Percentiles rank a stretch among this genome's conserved stretches.
Conservation (phyloP, 2,113 vertebrate genomes). For the Chrysemys picta region DNA sequence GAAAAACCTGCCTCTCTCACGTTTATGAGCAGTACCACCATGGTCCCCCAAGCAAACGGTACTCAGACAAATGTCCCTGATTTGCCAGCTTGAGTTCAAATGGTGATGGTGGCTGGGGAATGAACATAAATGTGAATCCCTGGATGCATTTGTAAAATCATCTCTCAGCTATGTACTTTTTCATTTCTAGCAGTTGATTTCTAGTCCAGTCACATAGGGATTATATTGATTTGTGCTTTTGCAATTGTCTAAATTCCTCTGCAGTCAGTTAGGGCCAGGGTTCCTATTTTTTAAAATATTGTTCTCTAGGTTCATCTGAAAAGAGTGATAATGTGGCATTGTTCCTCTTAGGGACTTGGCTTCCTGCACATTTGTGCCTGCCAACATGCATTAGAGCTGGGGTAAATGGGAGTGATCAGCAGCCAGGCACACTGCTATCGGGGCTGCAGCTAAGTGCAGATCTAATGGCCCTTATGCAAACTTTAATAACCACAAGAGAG, state of each 20-base stretch:
- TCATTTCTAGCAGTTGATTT: neutral
- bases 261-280: neutral
- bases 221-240: neutral
- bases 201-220: neutral
- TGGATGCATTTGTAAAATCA: slow-evolving; percentile 12
- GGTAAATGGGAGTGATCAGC: slow-evolving; percentile 34
- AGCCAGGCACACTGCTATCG: slow-evolving; percentile 3
- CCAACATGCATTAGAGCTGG: slow-evolving; percentile 39
- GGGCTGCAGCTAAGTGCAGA: slow-evolving; percentile 20
- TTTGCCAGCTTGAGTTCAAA: neutral
- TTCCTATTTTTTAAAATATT: slow-evolving; percentile 7
- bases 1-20: neutral
- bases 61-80: neutral
- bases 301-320: slow-evolving; percentile 42
- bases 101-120: neutral
- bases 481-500: neutral
- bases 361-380: slow-evolving; percentile 29
- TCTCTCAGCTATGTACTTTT: neutral
- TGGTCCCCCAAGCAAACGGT: rapidly evolving
- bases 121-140: neutral
- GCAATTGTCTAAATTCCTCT: slow-evolving; percentile 23
- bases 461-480: slow-evolving; percentile 38
- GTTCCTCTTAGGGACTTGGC: slow-evolving; percentile 36
- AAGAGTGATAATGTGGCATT: slow-evolving; percentile 36
- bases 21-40: neutral